These are phyloP conservation scores for Muraenolepis orangiensis DNA, from an alignment of 2,797 vertebrate species.

Conservation along the genomic window DNA sequence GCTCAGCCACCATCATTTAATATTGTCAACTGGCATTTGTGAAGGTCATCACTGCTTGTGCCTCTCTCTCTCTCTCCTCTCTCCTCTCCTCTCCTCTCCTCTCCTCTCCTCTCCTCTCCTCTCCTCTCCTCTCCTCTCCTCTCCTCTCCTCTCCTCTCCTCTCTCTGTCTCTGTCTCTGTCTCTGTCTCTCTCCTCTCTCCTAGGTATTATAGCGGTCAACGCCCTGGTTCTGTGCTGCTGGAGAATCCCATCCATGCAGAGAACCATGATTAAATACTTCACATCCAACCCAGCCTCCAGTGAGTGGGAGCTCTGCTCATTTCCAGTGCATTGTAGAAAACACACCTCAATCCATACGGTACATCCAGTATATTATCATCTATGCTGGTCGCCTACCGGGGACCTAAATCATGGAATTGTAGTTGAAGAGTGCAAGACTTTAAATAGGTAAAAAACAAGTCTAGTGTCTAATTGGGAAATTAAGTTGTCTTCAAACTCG, in stretches of 20 bases:
- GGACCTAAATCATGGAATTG: neutral
- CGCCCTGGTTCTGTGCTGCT: constrained; percentile 86
- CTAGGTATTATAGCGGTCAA: constrained; percentile 92
- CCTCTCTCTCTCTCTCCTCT: constrained; percentile 13
- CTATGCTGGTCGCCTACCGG: too few species aligned
- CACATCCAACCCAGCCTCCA: constrained; percentile 90
- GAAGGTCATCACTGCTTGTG: neutral
- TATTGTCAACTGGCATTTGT: neutral
- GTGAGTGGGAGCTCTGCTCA: constrained; percentile 74
- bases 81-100: too few species aligned
- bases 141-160: too few species aligned
- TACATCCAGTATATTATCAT: too few species aligned
- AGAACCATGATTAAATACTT: constrained; percentile 90
- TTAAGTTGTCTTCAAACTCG: neutral
- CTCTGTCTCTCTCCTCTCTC: constrained; percentile 8
- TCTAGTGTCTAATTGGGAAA: too few species aligned
- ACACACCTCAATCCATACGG: too few species aligned
- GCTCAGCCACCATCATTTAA: too few species aligned
- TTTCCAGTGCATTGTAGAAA: neutral
- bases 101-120: too few species aligned
- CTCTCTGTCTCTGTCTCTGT: too few species aligned
- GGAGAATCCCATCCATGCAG: constrained; percentile 87
- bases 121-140: too few species aligned
- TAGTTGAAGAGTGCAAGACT: neutral
- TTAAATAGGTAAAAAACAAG: too few species aligned